These are phyloP conservation scores for Melanotaenia pygmaea DNA, from an alignment of 2,797 vertebrate genomes.

Conservation along the genomic window DNA sequence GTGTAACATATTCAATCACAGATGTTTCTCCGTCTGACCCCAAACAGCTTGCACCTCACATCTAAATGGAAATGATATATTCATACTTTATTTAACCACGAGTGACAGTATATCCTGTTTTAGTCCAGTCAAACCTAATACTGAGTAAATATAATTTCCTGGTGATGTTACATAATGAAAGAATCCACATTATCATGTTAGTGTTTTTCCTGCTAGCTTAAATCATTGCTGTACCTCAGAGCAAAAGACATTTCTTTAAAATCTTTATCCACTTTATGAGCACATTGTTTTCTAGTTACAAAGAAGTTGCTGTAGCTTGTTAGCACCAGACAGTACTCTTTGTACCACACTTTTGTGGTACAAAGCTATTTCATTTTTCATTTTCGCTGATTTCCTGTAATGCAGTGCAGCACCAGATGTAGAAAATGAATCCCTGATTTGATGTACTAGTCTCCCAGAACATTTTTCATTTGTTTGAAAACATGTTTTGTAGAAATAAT, in stretches of 20 bases:
- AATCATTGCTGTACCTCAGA: background rate
- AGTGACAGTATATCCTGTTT: too few relatives aligned
- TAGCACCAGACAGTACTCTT: constrained; percentile 14
- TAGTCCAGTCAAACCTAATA: background rate
- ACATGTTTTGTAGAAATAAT: constrained; percentile 11
- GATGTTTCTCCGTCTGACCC: too few relatives aligned
- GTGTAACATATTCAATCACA: background rate
- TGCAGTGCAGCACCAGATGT: constrained; percentile 13
- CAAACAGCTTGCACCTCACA: too few relatives aligned
- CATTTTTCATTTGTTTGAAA: constrained; percentile 5
- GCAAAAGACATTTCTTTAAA: background rate
- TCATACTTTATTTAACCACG: too few relatives aligned
- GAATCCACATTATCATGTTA: background rate
- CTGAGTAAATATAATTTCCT: background rate
- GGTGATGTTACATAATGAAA: background rate
- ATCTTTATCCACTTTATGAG: background rate
- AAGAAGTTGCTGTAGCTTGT: constrained; percentile 9
- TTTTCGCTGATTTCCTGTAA: constrained; percentile 12
- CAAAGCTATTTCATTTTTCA: constrained; percentile 9
- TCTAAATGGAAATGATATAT: too few relatives aligned
- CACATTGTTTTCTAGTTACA: background rate
- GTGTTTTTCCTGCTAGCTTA: background rate
- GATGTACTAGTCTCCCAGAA: constrained; percentile 6
- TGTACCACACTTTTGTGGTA: background rate
- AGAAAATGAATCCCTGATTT: constrained; percentile 17